Percentiles rank a stretch among this genome's conserved stretches.
phyloP scores from a whole-genome alignment of 2,113 vertebrate genomes.

The Rousettus leschenaultii region DNA sequence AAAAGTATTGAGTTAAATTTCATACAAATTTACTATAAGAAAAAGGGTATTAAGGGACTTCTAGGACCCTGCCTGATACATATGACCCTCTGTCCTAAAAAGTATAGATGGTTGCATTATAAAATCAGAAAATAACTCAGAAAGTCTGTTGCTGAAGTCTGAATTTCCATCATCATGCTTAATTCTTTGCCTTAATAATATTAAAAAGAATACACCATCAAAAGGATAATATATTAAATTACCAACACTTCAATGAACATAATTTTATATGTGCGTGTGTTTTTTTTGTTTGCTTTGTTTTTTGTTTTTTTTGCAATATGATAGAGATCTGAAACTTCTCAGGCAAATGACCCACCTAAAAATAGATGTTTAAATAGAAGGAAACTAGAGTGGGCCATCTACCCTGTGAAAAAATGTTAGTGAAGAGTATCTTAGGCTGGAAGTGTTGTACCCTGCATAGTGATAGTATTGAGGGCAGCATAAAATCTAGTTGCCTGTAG shows the following conservation, averaged over 20 bases:
- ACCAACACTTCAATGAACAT: neutral
- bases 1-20: conserved; percentile 7
- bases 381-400: neutral
- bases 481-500: neutral
- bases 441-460: neutral
- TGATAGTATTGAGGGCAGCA: neutral
- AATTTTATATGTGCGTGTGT: neutral
- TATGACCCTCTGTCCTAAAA: neutral
- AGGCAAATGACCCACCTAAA: neutral
- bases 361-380: neutral
- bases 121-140: conserved; percentile 25
- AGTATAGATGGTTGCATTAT: neutral
- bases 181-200: conserved; percentile 11
- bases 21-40: neutral
- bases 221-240: neutral
- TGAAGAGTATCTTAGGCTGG: neutral
- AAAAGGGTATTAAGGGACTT: neutral
- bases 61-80: neutral
- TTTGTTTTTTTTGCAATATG: neutral
- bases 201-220: neutral
- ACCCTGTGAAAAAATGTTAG: neutral
- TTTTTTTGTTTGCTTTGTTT: too few relatives aligned
- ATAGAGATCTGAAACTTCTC: neutral
- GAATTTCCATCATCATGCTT: neutral
- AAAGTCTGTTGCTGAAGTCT: neutral